Evolutionary conservation across 1,140 invertebrate species (phyloP), one percentile per base, ranked within the genome.

Genomic region (Aphelinus certus): DNA sequence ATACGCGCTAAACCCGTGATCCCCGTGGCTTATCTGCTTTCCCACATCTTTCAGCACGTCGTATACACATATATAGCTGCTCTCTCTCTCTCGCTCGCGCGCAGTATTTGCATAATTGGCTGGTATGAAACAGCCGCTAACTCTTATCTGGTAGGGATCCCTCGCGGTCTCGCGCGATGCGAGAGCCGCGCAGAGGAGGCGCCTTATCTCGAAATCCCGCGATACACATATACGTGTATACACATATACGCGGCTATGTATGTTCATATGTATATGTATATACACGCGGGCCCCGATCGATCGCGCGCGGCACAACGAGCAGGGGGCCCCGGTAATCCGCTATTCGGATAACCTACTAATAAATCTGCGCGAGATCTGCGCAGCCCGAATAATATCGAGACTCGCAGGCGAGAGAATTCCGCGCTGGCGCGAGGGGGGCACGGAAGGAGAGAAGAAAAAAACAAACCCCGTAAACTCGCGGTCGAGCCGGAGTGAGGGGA

Each of bases 61-160:
- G 26, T 26, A 26, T 26, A 26, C 26, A 26, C 26, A 26, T 26
- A 26, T 26, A 26, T 26, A 26, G 26, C 26, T 26, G 26, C 26
- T 26, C 26, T 26, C 26, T 26, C 58, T 60, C 45, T 60, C 58
- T 45, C 58, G 26, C 26, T 26, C 69, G 43, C 26, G 1, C 9
- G 60, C 46, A 7, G 61, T n/a, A 65, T 64, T 65, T 72, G 61
- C 62, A 72, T 72, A 72, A 72, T 72, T 72, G 70, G 70, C 45
- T 55, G 26, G 58, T 43, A 71, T 58, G 48, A 60, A 42, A 51
- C 68, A 60, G 68, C 68, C 68, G 58, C 47, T 51, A 45, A 61
- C 58, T 46, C 55, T 69, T 69, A 72, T 61, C 62, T 64, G 47
- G n/a, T 26, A 26, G 26, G 26, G 26, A 26, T 26, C 26, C 26